A percentile compares a stretch with the other conserved stretches of the same genome.
phyloP scores from a whole-genome alignment of 2,797 vertebrate genomes.

The Anguilla megastoma region DNA sequence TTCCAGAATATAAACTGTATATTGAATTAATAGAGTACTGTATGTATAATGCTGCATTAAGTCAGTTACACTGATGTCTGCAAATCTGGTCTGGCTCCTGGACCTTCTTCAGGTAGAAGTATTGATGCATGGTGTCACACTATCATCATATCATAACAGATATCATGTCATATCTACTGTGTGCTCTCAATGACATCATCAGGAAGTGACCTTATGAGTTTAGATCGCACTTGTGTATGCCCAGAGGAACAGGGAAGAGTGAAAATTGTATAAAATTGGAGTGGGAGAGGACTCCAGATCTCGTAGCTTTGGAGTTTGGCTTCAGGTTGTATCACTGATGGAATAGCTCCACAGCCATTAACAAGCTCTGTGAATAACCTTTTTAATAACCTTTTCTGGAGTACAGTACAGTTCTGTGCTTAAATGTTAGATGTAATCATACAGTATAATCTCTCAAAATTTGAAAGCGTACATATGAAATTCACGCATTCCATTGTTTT shows the following conservation, averaged over 20 bases:
- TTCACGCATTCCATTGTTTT: no score
- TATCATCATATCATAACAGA: not conserved
- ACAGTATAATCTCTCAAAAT: no score
- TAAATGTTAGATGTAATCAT: no score
- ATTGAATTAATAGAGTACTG: no score
- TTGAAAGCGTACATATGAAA: no score
- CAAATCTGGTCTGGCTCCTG: not conserved
- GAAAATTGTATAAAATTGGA: not conserved
- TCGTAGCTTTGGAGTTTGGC: not conserved
- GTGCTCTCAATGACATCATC: not conserved
- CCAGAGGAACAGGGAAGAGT: not conserved
- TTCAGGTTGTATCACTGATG: not conserved
- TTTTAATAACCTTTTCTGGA: not conserved
- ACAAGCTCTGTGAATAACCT: not conserved
- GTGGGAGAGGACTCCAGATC: not conserved
- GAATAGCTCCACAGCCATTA: not conserved
- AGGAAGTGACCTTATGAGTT: no score
- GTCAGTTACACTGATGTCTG: not conserved
- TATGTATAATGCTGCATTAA: not conserved
- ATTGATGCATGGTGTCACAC: not conserved
- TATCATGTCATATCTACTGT: not conserved
- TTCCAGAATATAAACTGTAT: no score
- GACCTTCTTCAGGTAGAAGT: not conserved
- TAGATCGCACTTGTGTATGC: no score
- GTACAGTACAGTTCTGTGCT: no score